These are phyloP conservation scores for Cyanoramphus novaezelandiae DNA, from an alignment of 2,113 vertebrate species.

Conservation along the genomic window DNA sequence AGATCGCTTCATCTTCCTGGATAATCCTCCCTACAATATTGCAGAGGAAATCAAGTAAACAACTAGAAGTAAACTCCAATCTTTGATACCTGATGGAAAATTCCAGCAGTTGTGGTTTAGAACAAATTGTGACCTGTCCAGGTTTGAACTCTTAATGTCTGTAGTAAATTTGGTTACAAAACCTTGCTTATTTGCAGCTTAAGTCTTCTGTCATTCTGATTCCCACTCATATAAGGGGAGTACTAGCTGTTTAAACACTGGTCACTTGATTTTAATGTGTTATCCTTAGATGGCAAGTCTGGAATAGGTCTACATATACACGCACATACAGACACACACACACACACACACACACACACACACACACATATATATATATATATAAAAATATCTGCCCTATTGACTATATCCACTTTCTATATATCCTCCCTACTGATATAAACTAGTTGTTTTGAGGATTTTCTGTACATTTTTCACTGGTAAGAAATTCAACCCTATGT, in stretches of 20 bases:
- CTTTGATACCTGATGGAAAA: background rate
- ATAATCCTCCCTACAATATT: background rate
- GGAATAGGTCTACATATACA: background rate
- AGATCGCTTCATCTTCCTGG: background rate
- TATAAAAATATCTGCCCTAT: background rate
- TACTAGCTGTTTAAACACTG: background rate
- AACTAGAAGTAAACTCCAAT: background rate
- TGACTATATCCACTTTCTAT: background rate
- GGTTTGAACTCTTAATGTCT: background rate
- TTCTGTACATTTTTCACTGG: background rate
- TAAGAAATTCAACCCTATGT: background rate
- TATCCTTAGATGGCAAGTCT: background rate
- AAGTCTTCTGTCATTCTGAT: background rate
- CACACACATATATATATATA: too few relatives aligned
- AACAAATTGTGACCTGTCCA: background rate
- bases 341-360: too few relatives aligned
- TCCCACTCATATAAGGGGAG: background rate
- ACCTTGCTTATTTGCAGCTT: background rate
- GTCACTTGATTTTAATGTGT: background rate
- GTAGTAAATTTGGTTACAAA: background rate
- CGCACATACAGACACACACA: too few relatives aligned
- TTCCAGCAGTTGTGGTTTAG: background rate
- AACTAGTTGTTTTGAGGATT: background rate
- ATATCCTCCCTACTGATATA: background rate
- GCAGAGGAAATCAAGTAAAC: background rate